phyloP scores from a whole-genome alignment of 2,113 vertebrate genomes.

The Aviceda subcristata region DNA sequence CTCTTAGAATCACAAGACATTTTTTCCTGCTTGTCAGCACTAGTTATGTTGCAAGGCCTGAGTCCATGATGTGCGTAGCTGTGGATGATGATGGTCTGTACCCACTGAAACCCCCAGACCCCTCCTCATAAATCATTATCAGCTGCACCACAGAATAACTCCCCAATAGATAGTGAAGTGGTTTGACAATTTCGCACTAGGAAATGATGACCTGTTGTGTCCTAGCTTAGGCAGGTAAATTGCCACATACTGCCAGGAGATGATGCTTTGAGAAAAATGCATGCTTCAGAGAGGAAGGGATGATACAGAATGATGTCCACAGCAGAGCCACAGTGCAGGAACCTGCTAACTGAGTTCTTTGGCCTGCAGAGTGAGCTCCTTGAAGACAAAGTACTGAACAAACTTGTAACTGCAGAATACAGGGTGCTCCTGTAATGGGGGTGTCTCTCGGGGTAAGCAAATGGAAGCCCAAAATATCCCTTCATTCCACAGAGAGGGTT shows the following conservation, averaged over 20 bases:
- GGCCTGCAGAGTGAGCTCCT: neutral
- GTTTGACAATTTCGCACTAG: neutral
- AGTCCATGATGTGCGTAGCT: neutral
- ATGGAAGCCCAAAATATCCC: neutral
- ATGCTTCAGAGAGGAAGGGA: neutral
- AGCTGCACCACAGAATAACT: neutral
- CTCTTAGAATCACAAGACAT: neutral
- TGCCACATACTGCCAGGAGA: neutral
- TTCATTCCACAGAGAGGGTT: neutral
- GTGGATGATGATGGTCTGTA: neutral
- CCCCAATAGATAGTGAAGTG: neutral
- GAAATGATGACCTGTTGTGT: neutral
- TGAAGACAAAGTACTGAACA: neutral
- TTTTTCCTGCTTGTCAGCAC: neutral
- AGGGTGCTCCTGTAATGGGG: neutral
- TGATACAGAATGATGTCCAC: fast-evolving
- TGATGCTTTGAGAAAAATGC: neutral
- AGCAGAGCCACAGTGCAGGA: neutral
- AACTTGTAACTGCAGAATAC: neutral
- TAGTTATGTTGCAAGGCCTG: neutral
- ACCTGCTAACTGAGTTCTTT: neutral
- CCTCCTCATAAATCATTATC: neutral
- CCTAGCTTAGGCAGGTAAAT: neutral
- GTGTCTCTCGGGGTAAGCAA: neutral
- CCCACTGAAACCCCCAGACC: neutral